Evolutionary conservation across 23 tunicate genomes (phyloP).

Genomic region (Diplosoma virens): DNA sequence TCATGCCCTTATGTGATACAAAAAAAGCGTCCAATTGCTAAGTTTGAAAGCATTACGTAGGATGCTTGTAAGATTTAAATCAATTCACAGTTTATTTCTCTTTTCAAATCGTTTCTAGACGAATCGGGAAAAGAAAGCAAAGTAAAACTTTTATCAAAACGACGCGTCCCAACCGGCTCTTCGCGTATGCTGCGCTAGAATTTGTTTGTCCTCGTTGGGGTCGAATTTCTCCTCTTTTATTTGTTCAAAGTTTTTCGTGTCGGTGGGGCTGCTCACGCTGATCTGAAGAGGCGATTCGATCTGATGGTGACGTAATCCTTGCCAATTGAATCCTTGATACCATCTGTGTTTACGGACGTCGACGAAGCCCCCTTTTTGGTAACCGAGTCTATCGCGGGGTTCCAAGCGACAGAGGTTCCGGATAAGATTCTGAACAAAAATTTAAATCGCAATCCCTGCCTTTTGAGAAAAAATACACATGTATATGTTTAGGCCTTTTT

Average conservation of each 20-base stretch:
- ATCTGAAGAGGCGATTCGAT: constrained; percentile 35
- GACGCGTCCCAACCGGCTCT: constrained; percentile 29
- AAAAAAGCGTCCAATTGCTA: no score
- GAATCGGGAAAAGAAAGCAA: no score
- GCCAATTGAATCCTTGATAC: constrained; percentile 91
- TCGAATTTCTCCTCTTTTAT: constrained; percentile 27
- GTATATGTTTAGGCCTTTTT: no score
- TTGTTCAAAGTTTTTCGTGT: constrained; percentile 51
- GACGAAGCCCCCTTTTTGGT: constrained; percentile 55
- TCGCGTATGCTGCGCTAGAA: constrained; percentile 20
- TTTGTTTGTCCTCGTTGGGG: constrained; percentile 26
- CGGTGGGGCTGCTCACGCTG: constrained; percentile 37
- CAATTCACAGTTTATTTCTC: no score
- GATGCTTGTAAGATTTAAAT: no score
- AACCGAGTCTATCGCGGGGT: constrained; percentile 76
- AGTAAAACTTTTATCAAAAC: constrained; percentile 33
- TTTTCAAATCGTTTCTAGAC: no score
- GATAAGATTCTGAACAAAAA: constrained; percentile 43
- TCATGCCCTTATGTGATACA: no score
- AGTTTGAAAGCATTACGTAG: no score
- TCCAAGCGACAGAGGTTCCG: constrained; percentile 71
- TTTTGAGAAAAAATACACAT: no score
- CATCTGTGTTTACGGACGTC: constrained; percentile 84
- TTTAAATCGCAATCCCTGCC: no score
- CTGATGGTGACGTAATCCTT: constrained; percentile 37